Conservation (phyloP, 2,888 invertebrate species). For the Sminthurides aquaticus region DNA sequence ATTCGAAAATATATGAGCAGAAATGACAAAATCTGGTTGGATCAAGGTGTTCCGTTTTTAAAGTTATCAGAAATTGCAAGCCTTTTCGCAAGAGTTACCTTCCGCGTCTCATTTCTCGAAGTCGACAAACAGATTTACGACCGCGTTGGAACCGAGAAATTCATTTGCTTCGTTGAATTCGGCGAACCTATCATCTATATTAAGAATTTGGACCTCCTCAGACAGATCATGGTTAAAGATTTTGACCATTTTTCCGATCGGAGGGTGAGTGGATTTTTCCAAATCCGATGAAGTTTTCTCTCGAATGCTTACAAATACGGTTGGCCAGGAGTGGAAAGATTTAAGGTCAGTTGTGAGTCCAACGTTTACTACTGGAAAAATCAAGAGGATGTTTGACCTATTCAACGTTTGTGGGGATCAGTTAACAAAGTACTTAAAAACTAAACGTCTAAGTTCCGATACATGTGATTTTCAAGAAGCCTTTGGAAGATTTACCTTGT, state of each 20-base stretch:
- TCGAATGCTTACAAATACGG: conserved; percentile 10
- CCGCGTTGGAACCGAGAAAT: not conserved
- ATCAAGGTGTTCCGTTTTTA: conserved; percentile 3
- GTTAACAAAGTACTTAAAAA: conserved; percentile 1
- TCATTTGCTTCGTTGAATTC: conserved; percentile 9
- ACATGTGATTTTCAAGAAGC: conserved; percentile 1
- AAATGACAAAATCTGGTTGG: conserved; percentile 1
- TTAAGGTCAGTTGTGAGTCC: conserved; percentile 15
- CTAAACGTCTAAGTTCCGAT: not conserved
- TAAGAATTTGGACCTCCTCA: conserved; percentile 27
- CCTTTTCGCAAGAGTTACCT: not conserved
- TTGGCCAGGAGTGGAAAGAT: conserved; percentile 21
- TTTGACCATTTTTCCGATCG: conserved; percentile 27
- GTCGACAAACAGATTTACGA: conserved; percentile 1
- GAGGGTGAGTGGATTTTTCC: not conserved
- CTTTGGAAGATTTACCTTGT: conserved; percentile 3
- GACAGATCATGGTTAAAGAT: conserved; percentile 29
- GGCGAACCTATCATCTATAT: conserved; percentile 11
- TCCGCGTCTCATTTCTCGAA: not conserved
- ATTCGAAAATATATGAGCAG: not conserved
- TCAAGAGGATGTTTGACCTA: conserved; percentile 14
- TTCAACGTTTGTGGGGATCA: conserved; percentile 14
- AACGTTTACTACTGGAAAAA: conserved; percentile 16
- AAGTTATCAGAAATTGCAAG: not conserved
- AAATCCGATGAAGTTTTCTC: conserved; percentile 2